These are phyloP conservation scores for Gonocerus acuteangulatus DNA, from an alignment of 2,888 invertebrate genomes.

Conservation along the genomic window DNA sequence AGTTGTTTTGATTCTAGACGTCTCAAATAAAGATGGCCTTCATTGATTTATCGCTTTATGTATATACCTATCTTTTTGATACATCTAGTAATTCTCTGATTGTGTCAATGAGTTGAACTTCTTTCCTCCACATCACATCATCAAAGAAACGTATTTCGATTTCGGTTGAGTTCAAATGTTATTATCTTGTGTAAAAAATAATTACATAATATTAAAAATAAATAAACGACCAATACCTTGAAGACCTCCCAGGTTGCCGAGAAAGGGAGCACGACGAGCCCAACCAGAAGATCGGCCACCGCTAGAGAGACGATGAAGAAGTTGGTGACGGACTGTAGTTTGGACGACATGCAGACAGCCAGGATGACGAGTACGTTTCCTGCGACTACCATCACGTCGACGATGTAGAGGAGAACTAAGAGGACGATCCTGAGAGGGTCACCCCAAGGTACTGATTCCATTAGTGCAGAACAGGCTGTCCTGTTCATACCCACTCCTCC, in stretches of 20 bases:
- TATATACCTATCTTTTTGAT: too few species aligned
- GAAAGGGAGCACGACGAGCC: conserved; percentile 89
- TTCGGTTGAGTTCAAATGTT: too few species aligned
- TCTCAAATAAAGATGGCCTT: too few species aligned
- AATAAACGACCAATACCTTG: too few species aligned
- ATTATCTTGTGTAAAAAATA: too few species aligned
- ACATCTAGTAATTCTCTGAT: too few species aligned
- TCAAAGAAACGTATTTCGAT: too few species aligned
- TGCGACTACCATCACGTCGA: conserved; percentile 80
- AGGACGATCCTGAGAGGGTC: conserved; percentile 68
- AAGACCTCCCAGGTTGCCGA: conserved; percentile 81
- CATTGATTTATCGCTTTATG: too few species aligned
- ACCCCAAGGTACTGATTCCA: conserved; percentile 54
- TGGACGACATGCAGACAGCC: conserved; percentile 83
- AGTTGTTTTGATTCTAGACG: too few species aligned
- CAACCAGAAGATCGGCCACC: conserved; percentile 91
- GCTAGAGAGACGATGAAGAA: conserved; percentile 94
- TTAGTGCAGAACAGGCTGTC: conserved; percentile 34
- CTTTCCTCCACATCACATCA: too few species aligned
- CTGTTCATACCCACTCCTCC: conserved; percentile 35
- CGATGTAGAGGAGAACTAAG: conserved; percentile 68
- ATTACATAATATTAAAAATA: too few species aligned
- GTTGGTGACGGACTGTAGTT: conserved; percentile 90
- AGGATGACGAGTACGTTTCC: conserved; percentile 89
- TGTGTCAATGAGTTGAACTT: too few species aligned